Conservation (phyloP, 2,113 vertebrate genomes). For the Chloebia gouldiae region DNA sequence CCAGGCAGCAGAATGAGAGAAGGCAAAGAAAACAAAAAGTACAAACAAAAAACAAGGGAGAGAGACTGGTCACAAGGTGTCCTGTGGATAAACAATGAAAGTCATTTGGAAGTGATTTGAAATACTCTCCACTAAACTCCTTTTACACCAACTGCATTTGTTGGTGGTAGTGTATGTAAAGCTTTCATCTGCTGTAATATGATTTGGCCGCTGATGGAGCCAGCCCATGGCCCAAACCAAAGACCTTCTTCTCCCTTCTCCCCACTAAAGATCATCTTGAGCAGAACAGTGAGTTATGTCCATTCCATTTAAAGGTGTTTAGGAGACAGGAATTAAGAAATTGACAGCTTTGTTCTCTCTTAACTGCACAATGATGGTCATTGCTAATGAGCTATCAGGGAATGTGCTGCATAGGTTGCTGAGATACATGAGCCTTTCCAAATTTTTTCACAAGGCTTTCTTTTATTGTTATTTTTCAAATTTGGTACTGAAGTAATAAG, state of each 20-base stretch:
- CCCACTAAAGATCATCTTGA: neutral
- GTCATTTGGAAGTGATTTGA: slow-evolving; percentile 33
- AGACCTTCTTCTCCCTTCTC: neutral
- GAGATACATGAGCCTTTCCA: neutral
- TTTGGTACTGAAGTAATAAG: neutral
- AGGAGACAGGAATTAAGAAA: neutral
- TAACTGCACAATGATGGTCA: rapidly evolving
- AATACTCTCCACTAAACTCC: neutral
- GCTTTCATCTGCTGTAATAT: neutral
- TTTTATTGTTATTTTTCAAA: neutral
- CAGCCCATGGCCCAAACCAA: neutral
- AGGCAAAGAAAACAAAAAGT: slow-evolving; percentile 6
- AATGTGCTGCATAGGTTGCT: neutral
- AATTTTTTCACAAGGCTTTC: neutral
- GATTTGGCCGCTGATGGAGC: neutral
- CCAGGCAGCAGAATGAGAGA: neutral
- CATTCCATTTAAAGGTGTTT: neutral
- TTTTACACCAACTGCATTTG: neutral
- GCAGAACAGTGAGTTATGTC: neutral
- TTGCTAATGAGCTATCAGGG: neutral
- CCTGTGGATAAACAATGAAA: neutral
- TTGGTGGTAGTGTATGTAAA: neutral
- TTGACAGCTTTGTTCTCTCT: neutral
- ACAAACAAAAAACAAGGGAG: neutral
- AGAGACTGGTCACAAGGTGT: neutral